Evolutionary conservation across 2,888 invertebrate species (phyloP).

Genomic region (Pasiphila rectangulata): DNA sequence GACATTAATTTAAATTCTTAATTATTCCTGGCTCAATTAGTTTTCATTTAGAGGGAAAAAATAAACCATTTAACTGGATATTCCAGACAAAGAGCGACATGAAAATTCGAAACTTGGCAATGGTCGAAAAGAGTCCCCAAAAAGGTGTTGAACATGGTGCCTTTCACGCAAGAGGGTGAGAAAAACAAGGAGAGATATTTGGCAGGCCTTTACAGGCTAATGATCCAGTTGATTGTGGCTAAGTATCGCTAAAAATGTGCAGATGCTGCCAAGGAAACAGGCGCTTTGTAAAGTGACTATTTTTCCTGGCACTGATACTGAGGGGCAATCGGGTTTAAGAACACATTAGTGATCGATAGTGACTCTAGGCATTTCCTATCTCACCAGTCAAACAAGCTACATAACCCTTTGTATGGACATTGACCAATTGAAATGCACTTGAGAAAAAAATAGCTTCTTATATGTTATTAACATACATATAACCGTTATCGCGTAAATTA

Average conservation of each 20-base stretch:
- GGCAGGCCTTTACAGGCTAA: constrained; percentile 78
- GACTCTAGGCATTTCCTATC: constrained; percentile 29
- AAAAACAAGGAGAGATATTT: constrained; percentile 75
- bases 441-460: too few species aligned
- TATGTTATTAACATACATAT: too few species aligned
- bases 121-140: constrained; percentile 50
- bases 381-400: too few species aligned
- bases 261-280: constrained; percentile 78
- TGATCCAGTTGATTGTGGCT: constrained; percentile 79
- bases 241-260: constrained; percentile 77
- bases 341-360: constrained; percentile 65
- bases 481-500: too few species aligned
- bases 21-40: constrained; percentile 26
- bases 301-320: constrained; percentile 75
- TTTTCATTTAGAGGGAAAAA: not conserved
- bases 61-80: not conserved
- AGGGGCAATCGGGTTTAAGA: constrained; percentile 72
- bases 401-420: too few species aligned
- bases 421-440: too few species aligned
- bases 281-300: constrained; percentile 73
- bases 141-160: constrained; percentile 66
- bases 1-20: constrained; percentile 20
- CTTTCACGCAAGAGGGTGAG: constrained; percentile 70
- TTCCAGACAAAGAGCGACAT: not conserved
- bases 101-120: constrained; percentile 62